Evolutionary conservation across 2,888 invertebrate species (phyloP).

Genomic region (Malachius bipustulatus): DNA sequence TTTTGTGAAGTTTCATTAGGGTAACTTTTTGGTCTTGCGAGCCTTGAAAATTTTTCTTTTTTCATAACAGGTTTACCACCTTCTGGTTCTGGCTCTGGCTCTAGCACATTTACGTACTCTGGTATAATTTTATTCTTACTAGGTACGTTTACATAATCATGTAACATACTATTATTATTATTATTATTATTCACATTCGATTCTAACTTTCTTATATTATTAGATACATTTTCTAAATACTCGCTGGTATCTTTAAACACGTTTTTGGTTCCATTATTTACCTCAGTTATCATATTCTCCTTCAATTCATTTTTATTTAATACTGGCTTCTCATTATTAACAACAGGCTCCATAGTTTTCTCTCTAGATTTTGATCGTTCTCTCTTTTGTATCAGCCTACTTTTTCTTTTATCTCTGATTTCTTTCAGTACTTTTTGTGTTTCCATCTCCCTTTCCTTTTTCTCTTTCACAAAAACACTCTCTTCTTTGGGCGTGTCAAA

Average conservation of each 20-base stretch:
- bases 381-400: slow-evolving; percentile 26
- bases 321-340: slow-evolving; percentile 11
- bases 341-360: slow-evolving; percentile 9
- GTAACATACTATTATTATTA: slow-evolving; percentile 24
- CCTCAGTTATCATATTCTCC: too few species aligned
- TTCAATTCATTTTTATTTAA: slow-evolving; percentile 14
- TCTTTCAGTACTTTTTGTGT: slow-evolving; percentile 56
- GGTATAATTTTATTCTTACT: slow-evolving; percentile 8
- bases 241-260: slow-evolving; percentile 24
- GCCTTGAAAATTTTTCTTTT: slow-evolving; percentile 36
- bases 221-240: slow-evolving; percentile 27
- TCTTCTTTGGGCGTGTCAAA: slow-evolving; percentile 58
- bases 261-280: slow-evolving; percentile 7
- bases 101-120: slow-evolving; percentile 12
- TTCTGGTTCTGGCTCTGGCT: slow-evolving; percentile 5
- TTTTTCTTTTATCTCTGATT: slow-evolving; percentile 48
- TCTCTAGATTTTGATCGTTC: slow-evolving; percentile 30
- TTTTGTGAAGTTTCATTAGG: slow-evolving; percentile 35
- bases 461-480: slow-evolving; percentile 49
- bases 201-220: slow-evolving; percentile 31
- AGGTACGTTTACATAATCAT: slow-evolving; percentile 28
- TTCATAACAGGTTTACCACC: slow-evolving; percentile 20
- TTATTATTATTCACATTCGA: slow-evolving; percentile 20
- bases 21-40: slow-evolving; percentile 46
- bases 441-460: slow-evolving; percentile 54